Evolutionary conservation across 53 echinoderm and acorn worm genomes (phyloP), one percentile per base, ranked within the genome.

Genomic region (Mesocentrotus franciscanus): DNA sequence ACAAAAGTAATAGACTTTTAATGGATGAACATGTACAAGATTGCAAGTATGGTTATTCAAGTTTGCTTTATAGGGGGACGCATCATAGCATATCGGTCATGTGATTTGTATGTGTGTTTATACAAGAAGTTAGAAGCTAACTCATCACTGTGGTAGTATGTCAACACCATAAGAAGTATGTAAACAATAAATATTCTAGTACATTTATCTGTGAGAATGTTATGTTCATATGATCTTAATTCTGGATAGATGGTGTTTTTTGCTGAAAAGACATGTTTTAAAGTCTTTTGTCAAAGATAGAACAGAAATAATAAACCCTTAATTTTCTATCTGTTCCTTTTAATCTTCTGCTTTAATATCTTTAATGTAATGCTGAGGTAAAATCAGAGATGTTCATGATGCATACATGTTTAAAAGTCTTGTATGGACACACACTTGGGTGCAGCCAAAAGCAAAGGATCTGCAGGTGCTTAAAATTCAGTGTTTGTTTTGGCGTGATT

Each of bases 11-110:
- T 94, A 94, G n/a, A 85, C 26, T 70, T 87, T 94, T n/a, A 85
- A 49, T 85, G 81, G 56, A 84, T 87, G 58, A 92, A 92, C 92
- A 94, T 94, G 85, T 94, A 85, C 85, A 94, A 39, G 95, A 94
- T 94, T 94, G 95, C 95, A 94, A 71, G 64, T 66, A 66, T 61
- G 62, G 91, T 87, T 26, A 87, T 87, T 87, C 85, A 87, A 58
- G 34, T 39, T 87, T 57, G 87, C 87, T 49, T 26, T 75, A 72
- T 12, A 20, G 9, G 87, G 57, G 59, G 58, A 58, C 58, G 58
- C 87, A 87, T 87, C 87, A 58, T 10, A 84, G 58, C 87, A 57
- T 87, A 81, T 81, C 9, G 15, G 81, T 39, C 81, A 81, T 42
- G 18, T 81, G 81, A 33, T 4, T 33, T 36, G 81, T 17, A 18